These are phyloP conservation scores for Galbula dea DNA, from an alignment of 2,113 vertebrate species.

Conservation along the genomic window DNA sequence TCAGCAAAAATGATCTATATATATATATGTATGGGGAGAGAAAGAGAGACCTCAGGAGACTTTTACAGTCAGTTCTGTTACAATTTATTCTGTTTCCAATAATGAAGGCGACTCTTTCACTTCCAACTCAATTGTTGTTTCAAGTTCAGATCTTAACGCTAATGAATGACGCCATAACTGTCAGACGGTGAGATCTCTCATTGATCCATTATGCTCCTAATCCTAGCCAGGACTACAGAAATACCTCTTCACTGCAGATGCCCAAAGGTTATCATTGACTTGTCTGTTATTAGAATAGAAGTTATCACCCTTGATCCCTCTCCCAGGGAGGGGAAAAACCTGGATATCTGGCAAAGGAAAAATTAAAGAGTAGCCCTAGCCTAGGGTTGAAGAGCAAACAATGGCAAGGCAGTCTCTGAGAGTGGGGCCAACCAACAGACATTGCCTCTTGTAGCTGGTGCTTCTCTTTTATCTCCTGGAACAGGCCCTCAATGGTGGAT, in stretches of 20 bases:
- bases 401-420: neutral
- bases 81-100: conserved; percentile 4
- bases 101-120: neutral
- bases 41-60: conserved; percentile 5
- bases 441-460: neutral
- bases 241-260: conserved; percentile 22
- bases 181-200: neutral
- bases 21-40: neutral
- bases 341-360: conserved; percentile 16
- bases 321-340: neutral
- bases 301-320: neutral
- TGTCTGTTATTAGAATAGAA: conserved; percentile 15
- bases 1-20: neutral
- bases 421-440: neutral
- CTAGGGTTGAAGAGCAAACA: neutral
- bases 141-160: conserved; percentile 14
- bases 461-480: neutral
- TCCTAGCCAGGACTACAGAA: conserved; percentile 30
- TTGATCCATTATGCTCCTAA: conserved; percentile 42
- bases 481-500: neutral
- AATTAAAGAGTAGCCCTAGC: neutral
- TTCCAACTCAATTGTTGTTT: conserved; percentile 39
- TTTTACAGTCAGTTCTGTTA: neutral
- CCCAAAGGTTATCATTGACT: conserved; percentile 33
- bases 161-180: neutral